phyloP scores from a whole-genome alignment of 2,888 invertebrate species.

The Zele albiditarsus region DNA sequence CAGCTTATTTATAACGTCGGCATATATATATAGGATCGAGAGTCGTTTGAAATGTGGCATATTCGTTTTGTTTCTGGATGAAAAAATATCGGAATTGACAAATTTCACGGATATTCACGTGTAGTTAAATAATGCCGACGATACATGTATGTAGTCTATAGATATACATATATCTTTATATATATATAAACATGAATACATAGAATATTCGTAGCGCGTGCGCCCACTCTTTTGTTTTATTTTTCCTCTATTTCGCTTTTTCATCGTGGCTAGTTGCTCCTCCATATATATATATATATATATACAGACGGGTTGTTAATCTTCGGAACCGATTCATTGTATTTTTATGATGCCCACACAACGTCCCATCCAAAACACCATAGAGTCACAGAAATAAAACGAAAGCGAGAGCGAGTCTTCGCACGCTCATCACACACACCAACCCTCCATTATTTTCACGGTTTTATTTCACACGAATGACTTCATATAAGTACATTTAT shows the following conservation, averaged over 20 bases:
- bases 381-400: not conserved
- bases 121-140: conserved; percentile 35
- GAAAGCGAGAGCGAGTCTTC: conserved; percentile 20
- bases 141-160: not conserved
- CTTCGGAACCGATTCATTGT: conserved; percentile 50
- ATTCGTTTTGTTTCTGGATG: conserved; percentile 36
- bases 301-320: conserved; percentile 35
- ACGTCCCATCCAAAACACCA: conserved; percentile 8
- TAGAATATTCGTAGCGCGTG: conserved; percentile 16
- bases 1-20: not conserved
- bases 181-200: too few relatives aligned
- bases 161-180: not conserved
- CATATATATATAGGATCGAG: not conserved
- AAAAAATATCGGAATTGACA: conserved; percentile 41
- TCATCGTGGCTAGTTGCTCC: conserved; percentile 33
- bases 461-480: conserved; percentile 50
- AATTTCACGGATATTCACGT: conserved; percentile 35
- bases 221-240: conserved; percentile 11
- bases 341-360: conserved; percentile 52
- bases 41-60: conserved; percentile 19
- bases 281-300: not conserved
- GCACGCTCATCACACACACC: conserved; percentile 42
- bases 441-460: conserved; percentile 48
- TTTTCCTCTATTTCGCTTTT: conserved; percentile 29
- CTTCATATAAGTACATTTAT: conserved; percentile 21